Conservation (phyloP, 92 coral and sea anemone genomes). For the Umimayanthus kanabou region DNA sequence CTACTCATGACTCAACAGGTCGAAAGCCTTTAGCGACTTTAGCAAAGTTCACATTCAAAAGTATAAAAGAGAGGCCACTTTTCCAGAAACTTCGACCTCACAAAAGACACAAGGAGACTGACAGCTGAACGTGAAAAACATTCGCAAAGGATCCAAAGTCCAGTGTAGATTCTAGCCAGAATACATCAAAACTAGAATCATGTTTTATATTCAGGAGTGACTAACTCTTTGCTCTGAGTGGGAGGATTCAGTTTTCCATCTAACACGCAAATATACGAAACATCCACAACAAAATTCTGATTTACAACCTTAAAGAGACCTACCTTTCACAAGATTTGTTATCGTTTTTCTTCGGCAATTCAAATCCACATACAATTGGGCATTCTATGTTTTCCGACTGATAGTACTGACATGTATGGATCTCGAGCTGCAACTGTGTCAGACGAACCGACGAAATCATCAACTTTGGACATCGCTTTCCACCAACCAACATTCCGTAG, state of each 20-base stretch:
- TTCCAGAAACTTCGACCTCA: neutral
- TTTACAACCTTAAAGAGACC: neutral
- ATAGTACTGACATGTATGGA: too few relatives aligned
- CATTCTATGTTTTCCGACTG: neutral
- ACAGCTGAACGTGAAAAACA: neutral
- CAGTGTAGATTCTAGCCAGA: neutral
- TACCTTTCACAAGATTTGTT: neutral
- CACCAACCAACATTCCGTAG: neutral
- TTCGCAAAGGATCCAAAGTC: neutral
- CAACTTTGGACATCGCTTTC: neutral
- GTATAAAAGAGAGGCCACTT: neutral
- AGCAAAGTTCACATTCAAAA: neutral
- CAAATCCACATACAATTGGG: neutral
- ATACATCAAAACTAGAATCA: neutral
- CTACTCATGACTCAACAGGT: too few relatives aligned
- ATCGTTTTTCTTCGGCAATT: neutral
- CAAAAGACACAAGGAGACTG: neutral
- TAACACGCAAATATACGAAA: neutral
- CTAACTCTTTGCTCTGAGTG: neutral
- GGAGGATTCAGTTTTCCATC: neutral
- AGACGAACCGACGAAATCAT: neutral
- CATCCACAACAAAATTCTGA: neutral
- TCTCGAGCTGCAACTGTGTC: neutral
- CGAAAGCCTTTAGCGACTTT: neutral
- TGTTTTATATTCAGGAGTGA: too few relatives aligned